These are phyloP conservation scores for Phyllostomus hastatus DNA, from an alignment of 2,113 vertebrate genomes.

Conservation along the genomic window DNA sequence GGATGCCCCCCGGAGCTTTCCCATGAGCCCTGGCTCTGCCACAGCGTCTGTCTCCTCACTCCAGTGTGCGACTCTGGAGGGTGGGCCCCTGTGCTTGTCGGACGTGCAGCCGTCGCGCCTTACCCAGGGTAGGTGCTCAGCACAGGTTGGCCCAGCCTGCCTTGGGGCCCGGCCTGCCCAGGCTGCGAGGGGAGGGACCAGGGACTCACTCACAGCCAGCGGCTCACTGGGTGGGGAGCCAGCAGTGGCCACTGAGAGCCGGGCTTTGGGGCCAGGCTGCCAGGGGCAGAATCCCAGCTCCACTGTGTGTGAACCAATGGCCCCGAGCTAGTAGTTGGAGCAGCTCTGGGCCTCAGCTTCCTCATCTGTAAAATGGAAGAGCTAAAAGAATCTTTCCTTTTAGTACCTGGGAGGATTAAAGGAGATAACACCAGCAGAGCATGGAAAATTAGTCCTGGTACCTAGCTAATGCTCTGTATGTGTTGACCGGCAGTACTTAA, in stretches of 20 bases:
- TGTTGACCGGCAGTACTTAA: background rate
- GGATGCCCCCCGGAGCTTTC: background rate
- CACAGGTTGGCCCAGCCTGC: background rate
- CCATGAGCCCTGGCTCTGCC: background rate
- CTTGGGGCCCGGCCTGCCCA: background rate
- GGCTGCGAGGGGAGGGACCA: background rate
- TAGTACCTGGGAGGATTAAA: background rate
- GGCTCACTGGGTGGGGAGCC: background rate
- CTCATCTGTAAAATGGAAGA: background rate
- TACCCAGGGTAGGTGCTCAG: background rate
- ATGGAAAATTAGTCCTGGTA: background rate
- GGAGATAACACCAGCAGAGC: background rate
- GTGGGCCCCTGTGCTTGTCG: background rate
- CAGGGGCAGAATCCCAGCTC: background rate
- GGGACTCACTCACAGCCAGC: background rate
- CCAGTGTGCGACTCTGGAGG: background rate
- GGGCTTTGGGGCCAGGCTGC: background rate
- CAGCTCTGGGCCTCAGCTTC: background rate
- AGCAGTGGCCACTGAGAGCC: background rate
- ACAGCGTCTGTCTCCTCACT: background rate
- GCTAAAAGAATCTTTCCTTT: background rate
- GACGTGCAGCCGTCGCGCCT: background rate
- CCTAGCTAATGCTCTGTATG: background rate
- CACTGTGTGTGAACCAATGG: background rate
- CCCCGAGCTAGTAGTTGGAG: background rate